Base-by-base conservation (phyloP, 2,113 vertebrate species). In the Bos javanicus region DNA sequence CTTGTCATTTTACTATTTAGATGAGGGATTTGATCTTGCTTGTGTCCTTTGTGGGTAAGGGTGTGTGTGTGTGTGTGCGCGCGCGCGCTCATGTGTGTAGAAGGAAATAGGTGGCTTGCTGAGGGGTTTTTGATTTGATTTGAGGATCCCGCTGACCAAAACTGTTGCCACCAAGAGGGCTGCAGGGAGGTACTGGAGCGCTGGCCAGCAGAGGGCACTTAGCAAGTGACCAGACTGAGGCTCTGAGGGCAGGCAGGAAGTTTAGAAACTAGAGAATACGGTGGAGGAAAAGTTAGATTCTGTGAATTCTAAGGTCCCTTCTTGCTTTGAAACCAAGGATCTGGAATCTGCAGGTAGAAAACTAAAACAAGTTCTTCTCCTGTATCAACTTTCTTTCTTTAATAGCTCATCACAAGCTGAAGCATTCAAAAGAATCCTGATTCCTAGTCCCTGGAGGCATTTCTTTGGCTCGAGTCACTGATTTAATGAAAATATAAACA, bases 401-500 rank as follows among this genome's bases (percentile, higher is more conserved):
- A 67, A 19, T 67, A 43, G 50, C 33, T 56, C 39, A 33, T 76
- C 54, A 46, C 25, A 82, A 54, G 78, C 5, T 48, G 36, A 62
- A 81, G 46, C 50, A 71, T 76, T 39, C n/a, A n/a, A 39, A 87
- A 85, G 92, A 84, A 76, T 84, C 39, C n/a, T 21, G 46, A 81
- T 71, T 88, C 36, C 48, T 88, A 30, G 30, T 60, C 56, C 50
- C 43, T 16, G 59, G 28, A 92, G 89, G 21, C 36, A 17, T 54
- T 48, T 60, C 46, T 95, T 92, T 96, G 94, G 71, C 82, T 80
- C 23, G 21, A 85, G 60, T 28, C 81, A 57, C n/a, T 59, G 48
- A 43, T 92, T 95, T 89, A 89, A 92, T 57, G 56, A 89, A 67
- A 56, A 89, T 54, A 67, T 30, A 89, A 95, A 82, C 90, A 91